These are phyloP conservation scores for Trichogramma dendrolimi DNA, from an alignment of 2,888 invertebrate species.

Conservation along the genomic window DNA sequence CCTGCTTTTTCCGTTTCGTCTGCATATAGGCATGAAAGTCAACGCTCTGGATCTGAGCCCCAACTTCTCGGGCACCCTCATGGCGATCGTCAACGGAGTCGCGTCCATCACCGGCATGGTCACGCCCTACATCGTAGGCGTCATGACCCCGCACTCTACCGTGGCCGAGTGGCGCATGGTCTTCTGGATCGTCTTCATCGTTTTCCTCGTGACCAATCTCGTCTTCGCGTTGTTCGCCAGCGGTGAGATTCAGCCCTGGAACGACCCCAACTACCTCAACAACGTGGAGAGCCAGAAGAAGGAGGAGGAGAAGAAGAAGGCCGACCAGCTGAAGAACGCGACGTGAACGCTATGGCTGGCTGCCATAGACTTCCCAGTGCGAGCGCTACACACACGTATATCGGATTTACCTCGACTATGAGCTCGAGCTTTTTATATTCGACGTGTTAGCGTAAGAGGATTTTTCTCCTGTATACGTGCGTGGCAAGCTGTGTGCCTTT, in stretches of 20 bases:
- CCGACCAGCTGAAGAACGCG: neutral
- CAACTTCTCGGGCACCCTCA: slow-evolving; percentile 53
- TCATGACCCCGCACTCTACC: slow-evolving; percentile 54
- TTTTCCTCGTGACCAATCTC: slow-evolving; percentile 65
- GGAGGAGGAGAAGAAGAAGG: neutral
- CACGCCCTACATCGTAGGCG: slow-evolving; percentile 65
- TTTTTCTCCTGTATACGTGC: too few relatives aligned
- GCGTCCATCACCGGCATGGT: slow-evolving; percentile 70
- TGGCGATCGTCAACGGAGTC: slow-evolving; percentile 59
- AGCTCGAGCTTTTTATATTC: too few relatives aligned
- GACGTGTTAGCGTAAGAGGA: too few relatives aligned
- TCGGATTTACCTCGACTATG: too few relatives aligned
- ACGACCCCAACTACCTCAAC: slow-evolving; percentile 55
- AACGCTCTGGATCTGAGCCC: slow-evolving; percentile 54
- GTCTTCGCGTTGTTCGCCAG: slow-evolving; percentile 69
- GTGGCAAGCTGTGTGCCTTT: too few relatives aligned
- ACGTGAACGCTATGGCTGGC: too few relatives aligned
- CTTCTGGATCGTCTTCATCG: slow-evolving; percentile 73
- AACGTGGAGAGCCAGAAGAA: slow-evolving; percentile 30
- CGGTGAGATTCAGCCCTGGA: slow-evolving; percentile 75
- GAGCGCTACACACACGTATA: too few relatives aligned
- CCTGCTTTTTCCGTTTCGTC: too few relatives aligned
- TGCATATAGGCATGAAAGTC: slow-evolving; percentile 50
- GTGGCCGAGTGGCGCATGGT: slow-evolving; percentile 69
- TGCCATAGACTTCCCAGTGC: too few relatives aligned